phyloP scores from a whole-genome alignment of 2,888 invertebrate genomes.

The Nebria brevicollis region DNA sequence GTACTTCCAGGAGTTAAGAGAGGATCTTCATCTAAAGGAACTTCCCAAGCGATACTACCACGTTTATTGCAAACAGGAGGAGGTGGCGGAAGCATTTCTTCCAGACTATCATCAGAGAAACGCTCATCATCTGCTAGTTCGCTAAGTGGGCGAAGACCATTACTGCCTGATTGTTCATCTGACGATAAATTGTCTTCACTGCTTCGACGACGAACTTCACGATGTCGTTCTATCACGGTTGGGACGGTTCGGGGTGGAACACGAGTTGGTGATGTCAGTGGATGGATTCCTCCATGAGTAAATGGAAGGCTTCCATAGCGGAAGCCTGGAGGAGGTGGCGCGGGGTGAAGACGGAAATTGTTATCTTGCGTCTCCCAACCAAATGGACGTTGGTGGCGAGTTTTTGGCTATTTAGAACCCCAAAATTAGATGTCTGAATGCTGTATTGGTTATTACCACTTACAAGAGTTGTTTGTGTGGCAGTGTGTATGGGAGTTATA shows the following conservation, averaged over 20 bases:
- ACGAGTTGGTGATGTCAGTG: conserved; percentile 64
- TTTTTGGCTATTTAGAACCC: conserved; percentile 72
- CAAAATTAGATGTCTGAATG: conserved; percentile 13
- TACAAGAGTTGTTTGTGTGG: conserved; percentile 84
- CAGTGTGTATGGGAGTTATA: conserved; percentile 68
- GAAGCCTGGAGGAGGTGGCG: conserved; percentile 70
- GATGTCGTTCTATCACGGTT: conserved; percentile 79
- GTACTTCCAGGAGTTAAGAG: conserved; percentile 77
- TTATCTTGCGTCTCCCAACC: conserved; percentile 71
- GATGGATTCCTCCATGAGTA: conserved; percentile 72
- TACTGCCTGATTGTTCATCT: conserved; percentile 59
- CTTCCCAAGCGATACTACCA: conserved; percentile 89
- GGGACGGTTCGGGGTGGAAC: conserved; percentile 74
- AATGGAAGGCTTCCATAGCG: conserved; percentile 76
- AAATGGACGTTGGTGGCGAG: conserved; percentile 78
- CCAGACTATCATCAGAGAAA: conserved; percentile 86
- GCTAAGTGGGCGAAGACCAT: conserved; percentile 57
- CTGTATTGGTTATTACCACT: conserved; percentile 57
- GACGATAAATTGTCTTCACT: conserved; percentile 60
- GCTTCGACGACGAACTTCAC: conserved; percentile 75
- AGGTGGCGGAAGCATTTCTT: conserved; percentile 74
- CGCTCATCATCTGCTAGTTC: conserved; percentile 69
- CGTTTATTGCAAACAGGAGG: conserved; percentile 69
- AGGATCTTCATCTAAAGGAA: conserved; percentile 78
- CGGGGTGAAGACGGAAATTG: conserved; percentile 64